phyloP scores from a whole-genome alignment of 2,797 vertebrate genomes.

The Corythornis leucogaster region DNA sequence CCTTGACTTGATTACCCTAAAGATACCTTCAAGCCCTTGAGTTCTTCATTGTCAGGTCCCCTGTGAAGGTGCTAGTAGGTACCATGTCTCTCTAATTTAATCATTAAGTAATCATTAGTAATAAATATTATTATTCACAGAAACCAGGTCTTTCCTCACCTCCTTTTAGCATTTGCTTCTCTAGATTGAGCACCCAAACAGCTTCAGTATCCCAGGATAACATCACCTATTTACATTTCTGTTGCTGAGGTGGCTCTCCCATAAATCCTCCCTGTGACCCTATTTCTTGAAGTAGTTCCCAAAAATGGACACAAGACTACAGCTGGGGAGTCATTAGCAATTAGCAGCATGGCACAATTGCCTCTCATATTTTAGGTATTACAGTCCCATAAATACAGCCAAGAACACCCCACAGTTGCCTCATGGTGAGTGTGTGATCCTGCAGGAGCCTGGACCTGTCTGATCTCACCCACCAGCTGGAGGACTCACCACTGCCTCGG shows the following conservation, averaged over 20 bases:
- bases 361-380: constrained; percentile 32
- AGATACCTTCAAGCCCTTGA: neutral
- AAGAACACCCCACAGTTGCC: constrained; percentile 3
- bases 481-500: constrained; percentile 16
- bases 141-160: neutral
- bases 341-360: neutral
- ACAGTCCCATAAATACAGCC: neutral
- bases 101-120: neutral
- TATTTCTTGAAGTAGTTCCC: neutral
- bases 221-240: neutral
- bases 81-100: neutral
- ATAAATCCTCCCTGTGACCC: neutral
- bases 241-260: neutral
- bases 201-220: neutral
- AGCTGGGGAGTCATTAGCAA: neutral
- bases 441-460: neutral
- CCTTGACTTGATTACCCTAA: neutral
- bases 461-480: neutral
- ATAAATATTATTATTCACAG: constrained; percentile 4
- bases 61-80: neutral
- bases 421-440: neutral
- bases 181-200: neutral
- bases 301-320: neutral
- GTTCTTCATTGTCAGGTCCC: neutral
- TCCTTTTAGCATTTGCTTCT: neutral